Evolutionary conservation across 2,113 vertebrate species (phyloP).

Genomic region (Monarcha castaneiventris): DNA sequence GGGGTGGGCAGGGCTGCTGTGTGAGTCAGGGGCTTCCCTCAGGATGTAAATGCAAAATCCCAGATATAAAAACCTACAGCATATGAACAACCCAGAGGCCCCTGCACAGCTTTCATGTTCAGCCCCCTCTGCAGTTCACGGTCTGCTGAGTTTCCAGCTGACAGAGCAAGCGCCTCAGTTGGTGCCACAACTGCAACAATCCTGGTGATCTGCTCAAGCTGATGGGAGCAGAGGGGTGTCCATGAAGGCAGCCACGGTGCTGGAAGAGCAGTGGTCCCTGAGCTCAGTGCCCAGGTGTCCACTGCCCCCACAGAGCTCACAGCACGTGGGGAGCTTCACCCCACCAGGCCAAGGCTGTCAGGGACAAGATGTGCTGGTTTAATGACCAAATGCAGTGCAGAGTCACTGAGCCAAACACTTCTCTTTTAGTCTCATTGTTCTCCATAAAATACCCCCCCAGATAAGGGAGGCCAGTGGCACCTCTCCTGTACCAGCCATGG

Average conservation of each 20-base stretch:
- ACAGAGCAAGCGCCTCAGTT: neutral
- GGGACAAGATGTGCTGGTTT: neutral
- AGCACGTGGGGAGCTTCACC: neutral
- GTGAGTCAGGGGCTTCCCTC: neutral
- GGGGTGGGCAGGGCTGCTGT: neutral
- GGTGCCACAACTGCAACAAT: neutral
- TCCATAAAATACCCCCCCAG: conserved; percentile 87
- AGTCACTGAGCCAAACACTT: conserved; percentile 58
- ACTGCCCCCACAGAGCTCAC: neutral
- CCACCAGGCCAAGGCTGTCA: neutral
- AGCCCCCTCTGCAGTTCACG: neutral
- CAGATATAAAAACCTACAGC: neutral
- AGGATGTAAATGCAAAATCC: neutral
- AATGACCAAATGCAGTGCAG: neutral
- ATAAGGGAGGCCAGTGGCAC: conserved; percentile 67
- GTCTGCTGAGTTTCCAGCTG: neutral
- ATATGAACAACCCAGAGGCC: neutral
- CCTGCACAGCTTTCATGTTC: neutral
- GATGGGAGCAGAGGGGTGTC: neutral
- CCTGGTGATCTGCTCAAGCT: neutral
- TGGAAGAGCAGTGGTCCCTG: neutral
- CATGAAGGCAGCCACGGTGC: accelerated
- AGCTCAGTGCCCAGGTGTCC: neutral
- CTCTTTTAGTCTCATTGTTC: conserved; percentile 83
- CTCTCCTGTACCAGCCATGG: neutral